Base-by-base conservation (phyloP, 1,140 invertebrate genomes). In the Drosophila pseudoobscura region DNA sequence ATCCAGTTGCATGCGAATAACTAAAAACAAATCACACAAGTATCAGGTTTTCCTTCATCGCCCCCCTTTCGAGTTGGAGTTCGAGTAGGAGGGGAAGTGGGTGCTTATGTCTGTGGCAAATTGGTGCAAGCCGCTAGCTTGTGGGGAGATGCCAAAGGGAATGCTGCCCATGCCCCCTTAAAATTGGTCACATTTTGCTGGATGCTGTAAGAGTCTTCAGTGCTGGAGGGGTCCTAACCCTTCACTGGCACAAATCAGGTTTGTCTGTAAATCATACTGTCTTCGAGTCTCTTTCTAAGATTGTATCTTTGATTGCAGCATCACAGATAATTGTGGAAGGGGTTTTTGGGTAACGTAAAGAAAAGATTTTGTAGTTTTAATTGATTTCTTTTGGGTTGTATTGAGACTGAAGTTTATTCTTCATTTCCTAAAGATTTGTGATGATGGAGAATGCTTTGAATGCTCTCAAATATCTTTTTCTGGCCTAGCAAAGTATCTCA, bases 1-100 rank as follows among this genome's bases (percentile, higher is more conserved):
- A 56, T 69, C 26, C 2, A 31, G 51, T 68, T 69, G 63, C 65
- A 69, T 68, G 65, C 63, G 65, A 69, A 7, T 71, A 46, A 39
- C 20, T 51, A 46, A 58, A 17, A 71, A 9, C 65, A 71, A 70
- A 69, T 71, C 68, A 70, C 68, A 71, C 65, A 69, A 13, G 20
- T 69, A 69, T 69, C 65, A 29, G 65, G 65, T 69, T 69, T 68
- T 35, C 62, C 41, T 20, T 35, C 62, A 41, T 20, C 31, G 31
- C 52, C 62, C 26, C 47, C 17, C 49, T 17, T 39, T 22, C 17
- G 24, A 26, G 5, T 26, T 26, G 5, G 0, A 11, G 35, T 39
- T 22, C 17, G 24, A 26, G 1, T 26, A 6, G 24, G 0, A 11
- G 35, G 51, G 65, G 51, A 69, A 69, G 64, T 69, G 45, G 65